Percentiles rank a stretch among this genome's conserved stretches.
These are phyloP conservation scores for Drosophila teissieri DNA, from an alignment of 1,140 invertebrate species.

Conservation along the genomic window DNA sequence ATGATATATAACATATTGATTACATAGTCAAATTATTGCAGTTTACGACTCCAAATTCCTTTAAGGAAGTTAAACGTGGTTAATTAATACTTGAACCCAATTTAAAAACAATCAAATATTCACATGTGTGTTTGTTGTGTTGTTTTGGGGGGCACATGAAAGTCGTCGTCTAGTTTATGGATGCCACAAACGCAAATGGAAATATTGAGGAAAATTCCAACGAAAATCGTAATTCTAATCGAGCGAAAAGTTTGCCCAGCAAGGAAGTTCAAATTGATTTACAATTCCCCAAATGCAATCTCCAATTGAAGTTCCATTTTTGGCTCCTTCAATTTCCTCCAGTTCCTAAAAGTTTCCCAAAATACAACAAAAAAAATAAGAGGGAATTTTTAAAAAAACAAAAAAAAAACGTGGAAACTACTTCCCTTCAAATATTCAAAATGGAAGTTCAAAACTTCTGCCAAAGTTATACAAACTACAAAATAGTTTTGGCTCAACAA, in stretches of 20 bases:
- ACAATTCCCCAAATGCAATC: conserved; percentile 30
- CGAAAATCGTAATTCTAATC: conserved; percentile 14
- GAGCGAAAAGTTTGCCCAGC: conserved; percentile 18
- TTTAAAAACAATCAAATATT: neutral
- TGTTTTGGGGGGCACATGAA: neutral
- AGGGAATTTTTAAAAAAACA: too few species aligned
- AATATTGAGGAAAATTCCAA: neutral
- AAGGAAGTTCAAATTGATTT: conserved; percentile 45
- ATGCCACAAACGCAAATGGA: too few species aligned
- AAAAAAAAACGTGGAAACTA: neutral
- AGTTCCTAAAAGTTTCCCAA: conserved; percentile 16
- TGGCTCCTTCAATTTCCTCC: conserved; percentile 5
- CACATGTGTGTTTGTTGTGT: neutral
- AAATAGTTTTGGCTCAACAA: conserved; percentile 38
- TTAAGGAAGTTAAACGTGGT: too few species aligned
- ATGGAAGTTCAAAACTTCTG: conserved; percentile 47
- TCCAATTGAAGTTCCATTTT: conserved; percentile 17
- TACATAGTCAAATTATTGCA: too few species aligned
- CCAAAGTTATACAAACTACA: conserved; percentile 40
- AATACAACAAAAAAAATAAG: too few species aligned
- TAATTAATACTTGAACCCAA: too few species aligned
- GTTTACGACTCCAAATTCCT: too few species aligned
- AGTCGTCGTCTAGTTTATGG: too few species aligned
- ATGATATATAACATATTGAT: too few species aligned
- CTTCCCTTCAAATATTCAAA: conserved; percentile 42